phyloP scores from a whole-genome alignment of 1,140 invertebrate species.

The Gerris buenoi region DNA sequence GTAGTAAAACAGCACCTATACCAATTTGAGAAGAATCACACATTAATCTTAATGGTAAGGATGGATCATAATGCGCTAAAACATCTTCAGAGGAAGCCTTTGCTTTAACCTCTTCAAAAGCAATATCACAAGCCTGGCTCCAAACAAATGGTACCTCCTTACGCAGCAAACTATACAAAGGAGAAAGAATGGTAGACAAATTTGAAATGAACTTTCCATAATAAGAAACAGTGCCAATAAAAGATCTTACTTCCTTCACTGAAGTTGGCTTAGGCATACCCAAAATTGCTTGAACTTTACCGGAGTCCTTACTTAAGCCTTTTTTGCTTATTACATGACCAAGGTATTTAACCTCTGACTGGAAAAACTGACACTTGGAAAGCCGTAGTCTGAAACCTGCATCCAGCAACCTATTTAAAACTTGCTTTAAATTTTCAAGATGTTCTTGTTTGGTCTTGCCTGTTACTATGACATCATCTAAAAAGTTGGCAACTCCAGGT shows the following conservation, averaged over 20 bases:
- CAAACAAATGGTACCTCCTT: conserved; percentile 15
- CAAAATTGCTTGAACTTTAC: not conserved
- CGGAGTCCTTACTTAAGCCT: not conserved
- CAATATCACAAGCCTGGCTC: conserved; percentile 11
- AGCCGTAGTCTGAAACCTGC: not conserved
- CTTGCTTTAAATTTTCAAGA: not conserved
- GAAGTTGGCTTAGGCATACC: not conserved
- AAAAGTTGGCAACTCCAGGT: not conserved
- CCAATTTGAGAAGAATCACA: conserved; percentile 27
- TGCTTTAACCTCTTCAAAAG: conserved; percentile 17
- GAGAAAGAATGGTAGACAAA: conserved; percentile 8
- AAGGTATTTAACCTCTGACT: not conserved
- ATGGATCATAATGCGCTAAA: conserved; percentile 23
- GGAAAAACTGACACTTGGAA: not conserved
- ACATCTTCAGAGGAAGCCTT: conserved; percentile 2
- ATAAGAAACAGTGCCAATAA: not conserved
- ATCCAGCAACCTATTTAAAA: not conserved
- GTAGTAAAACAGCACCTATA: conserved; percentile 26
- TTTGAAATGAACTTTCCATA: not conserved
- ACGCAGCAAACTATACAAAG: conserved; percentile 14
- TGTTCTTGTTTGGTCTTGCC: not conserved
- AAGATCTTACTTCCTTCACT: not conserved
- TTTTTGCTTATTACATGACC: not conserved
- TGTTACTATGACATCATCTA: not conserved
- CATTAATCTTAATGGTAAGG: conserved; percentile 21